A percentile compares a stretch with the other conserved stretches of the same genome.
Conservation (phyloP, 2,797 vertebrate genomes). For the Argyrosomus regius region DNA sequence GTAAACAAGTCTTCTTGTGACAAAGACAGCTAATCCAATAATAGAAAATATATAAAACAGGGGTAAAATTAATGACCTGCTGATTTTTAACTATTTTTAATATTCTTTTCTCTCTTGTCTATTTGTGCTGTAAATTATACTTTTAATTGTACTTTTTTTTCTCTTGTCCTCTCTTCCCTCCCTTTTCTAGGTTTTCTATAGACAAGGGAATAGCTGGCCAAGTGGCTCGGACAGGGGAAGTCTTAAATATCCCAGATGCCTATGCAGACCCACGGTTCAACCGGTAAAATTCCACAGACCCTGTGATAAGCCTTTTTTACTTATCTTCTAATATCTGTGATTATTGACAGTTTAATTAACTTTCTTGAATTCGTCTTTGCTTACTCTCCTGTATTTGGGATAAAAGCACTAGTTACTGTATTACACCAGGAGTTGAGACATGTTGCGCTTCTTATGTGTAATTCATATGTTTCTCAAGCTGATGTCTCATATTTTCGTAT, state of each 20-base stretch:
- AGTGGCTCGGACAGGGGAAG: conserved; percentile 97
- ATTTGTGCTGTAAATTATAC: not conserved
- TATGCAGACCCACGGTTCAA: conserved; percentile 99
- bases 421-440: not conserved
- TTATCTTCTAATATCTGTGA: not conserved
- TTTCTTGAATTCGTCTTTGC: not conserved
- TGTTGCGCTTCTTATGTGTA: not conserved
- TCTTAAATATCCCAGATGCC: conserved; percentile 99
- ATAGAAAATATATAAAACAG: not conserved
- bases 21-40: not conserved
- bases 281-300: conserved; percentile 85
- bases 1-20: not conserved
- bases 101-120: not conserved
- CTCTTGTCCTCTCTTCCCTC: conserved; percentile 8
- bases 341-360: not conserved
- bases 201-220: conserved; percentile 99
- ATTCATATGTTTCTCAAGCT: not conserved
- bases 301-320: not conserved
- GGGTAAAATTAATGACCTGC: not conserved
- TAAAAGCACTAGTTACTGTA: conserved; percentile 1
- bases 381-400: not conserved
- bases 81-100: not conserved
- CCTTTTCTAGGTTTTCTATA: conserved; percentile 93
- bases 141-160: no score
- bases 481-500: not conserved